Evolutionary conservation across 2,797 vertebrate genomes (phyloP).

Genomic region (Poecile montanus): DNA sequence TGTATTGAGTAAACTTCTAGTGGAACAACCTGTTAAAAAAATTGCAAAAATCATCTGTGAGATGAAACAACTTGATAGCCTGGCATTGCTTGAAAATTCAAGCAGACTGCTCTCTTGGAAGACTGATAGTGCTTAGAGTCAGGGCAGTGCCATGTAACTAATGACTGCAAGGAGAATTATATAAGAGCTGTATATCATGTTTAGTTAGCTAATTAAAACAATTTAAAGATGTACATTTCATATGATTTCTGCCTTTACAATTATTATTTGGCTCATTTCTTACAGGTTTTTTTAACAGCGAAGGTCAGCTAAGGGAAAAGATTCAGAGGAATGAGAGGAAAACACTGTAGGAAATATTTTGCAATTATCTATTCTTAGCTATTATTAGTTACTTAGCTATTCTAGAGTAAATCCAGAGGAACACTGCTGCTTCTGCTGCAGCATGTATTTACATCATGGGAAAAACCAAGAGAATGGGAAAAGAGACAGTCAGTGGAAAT

Average conservation of each 20-base stretch:
- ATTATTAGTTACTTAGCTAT: neutral
- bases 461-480: conserved; percentile 22
- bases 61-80: neutral
- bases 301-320: neutral
- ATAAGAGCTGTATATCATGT: neutral
- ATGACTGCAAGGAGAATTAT: neutral
- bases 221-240: neutral
- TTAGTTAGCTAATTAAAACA: neutral
- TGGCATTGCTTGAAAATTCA: neutral
- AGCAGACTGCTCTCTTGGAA: neutral
- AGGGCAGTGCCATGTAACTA: neutral
- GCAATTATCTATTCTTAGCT: neutral
- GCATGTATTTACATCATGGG: neutral
- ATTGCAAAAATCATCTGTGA: neutral
- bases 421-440: neutral
- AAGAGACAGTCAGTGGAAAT: conserved; percentile 53
- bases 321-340: neutral
- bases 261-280: neutral
- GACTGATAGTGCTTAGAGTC: neutral
- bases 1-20: neutral
- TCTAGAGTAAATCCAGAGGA: neutral
- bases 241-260: neutral
- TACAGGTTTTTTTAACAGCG: neutral
- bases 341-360: neutral
- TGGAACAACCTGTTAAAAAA: neutral